Evolutionary conservation across 1,140 invertebrate species (phyloP), one percentile per base, ranked within the genome.

Genomic region (Elymnias hypermnestra): DNA sequence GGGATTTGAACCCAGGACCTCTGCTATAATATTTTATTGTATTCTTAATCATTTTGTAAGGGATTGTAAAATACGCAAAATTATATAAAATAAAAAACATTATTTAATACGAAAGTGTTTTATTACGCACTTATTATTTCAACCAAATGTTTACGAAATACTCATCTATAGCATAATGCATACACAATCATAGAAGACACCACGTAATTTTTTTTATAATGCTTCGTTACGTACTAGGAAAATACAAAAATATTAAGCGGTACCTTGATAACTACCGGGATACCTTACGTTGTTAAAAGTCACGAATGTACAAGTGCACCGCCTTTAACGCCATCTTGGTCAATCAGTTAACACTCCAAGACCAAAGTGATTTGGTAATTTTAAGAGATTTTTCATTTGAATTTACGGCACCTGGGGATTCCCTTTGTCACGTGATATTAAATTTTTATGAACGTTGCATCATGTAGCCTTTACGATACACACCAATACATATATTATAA

Each of bases 61-160:
- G n/a, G n/a, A n/a, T n/a, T n/a, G 26, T 12, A 3, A 1, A 12
- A 29, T 12, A 33, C n/a, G n/a, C n/a, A n/a, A n/a, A n/a, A n/a
- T n/a, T n/a, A n/a, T n/a, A n/a, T n/a, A n/a, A n/a, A 33, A 33
- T 33, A 41, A 49, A 49, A 36, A 17, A 41, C 26, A 76, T 41
- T 39, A 26, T 70, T 72, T 70, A 69, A 67, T 82, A 83, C 73
- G 73, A 81, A 83, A 81, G 71, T 85, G 82, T 85, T 85, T 85
- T 85, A 85, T 85, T 85, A 83, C 82, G 78, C 82, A 85, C 77
- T 85, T 85, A 83, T 85, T 82, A 83, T 85, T 83, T 78, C 78
- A 83, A 85, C 69, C 70, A 83, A 85, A 83, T 82, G 72, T 78
- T 81, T 79, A 78, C 56, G 67, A 76, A 72, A 77, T 77, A 82